phyloP scores from a whole-genome alignment of 2,113 vertebrate species.

The Grus americana region DNA sequence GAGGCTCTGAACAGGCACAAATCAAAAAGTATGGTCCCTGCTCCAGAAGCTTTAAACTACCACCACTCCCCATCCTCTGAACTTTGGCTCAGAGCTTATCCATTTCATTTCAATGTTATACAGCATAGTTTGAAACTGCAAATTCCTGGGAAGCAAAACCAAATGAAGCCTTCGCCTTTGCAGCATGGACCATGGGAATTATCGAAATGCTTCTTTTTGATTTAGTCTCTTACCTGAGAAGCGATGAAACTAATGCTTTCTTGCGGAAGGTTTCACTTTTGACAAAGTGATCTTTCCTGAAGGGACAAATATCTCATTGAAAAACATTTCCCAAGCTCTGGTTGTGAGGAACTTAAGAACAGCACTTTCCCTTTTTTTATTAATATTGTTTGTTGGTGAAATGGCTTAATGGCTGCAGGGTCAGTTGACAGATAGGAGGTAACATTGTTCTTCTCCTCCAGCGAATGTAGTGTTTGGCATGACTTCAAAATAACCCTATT shows the following conservation, averaged over 20 bases:
- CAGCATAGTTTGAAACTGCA: background rate
- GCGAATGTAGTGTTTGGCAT: slow-evolving; percentile 46
- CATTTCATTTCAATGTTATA: background rate
- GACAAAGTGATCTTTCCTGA: background rate
- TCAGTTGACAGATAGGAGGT: slow-evolving; percentile 21
- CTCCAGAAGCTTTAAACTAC: background rate
- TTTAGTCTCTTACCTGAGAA: background rate
- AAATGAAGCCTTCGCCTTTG: background rate
- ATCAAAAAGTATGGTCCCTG: background rate
- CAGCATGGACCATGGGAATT: background rate
- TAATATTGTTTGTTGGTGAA: slow-evolving; percentile 56
- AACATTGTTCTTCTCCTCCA: slow-evolving; percentile 42
- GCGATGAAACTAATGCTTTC: background rate
- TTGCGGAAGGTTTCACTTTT: background rate
- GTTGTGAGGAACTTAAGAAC: background rate
- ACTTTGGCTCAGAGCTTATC: background rate
- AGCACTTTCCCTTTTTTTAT: slow-evolving; percentile 51
- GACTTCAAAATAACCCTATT: slow-evolving; percentile 70
- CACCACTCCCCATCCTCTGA: background rate
- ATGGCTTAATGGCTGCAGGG: slow-evolving; percentile 51
- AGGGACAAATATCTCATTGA: slow-evolving; percentile 12
- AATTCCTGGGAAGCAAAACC: background rate
- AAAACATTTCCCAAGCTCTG: background rate
- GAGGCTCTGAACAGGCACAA: background rate
- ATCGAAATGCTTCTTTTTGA: background rate